These are phyloP conservation scores for Megalurothrips usitatus DNA, from an alignment of 2,888 invertebrate species.

Conservation along the genomic window DNA sequence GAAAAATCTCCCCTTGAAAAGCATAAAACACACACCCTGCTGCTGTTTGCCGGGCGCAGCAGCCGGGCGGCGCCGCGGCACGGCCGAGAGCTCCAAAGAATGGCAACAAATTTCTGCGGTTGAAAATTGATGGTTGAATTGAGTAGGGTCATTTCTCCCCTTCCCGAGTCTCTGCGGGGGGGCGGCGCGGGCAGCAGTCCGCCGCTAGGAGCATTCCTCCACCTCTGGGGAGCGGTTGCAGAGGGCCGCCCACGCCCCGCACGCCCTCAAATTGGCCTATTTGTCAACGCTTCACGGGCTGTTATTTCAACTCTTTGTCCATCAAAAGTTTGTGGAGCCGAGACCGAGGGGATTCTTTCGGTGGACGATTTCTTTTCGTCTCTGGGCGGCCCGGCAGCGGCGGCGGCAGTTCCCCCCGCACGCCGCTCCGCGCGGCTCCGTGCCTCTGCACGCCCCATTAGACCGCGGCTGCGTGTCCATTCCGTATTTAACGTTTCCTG, in stretches of 20 bases:
- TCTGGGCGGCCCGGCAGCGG: not conserved
- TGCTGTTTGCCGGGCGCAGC: too few species aligned
- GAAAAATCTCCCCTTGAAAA: too few species aligned
- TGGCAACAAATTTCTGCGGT: not conserved
- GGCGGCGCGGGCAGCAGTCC: not conserved
- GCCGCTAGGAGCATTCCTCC: too few species aligned
- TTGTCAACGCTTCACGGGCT: constrained; percentile 10
- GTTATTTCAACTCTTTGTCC: constrained; percentile 13
- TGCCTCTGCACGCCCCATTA: too few species aligned
- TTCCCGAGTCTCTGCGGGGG: not conserved
- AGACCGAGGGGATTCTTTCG: too few species aligned
- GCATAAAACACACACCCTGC: too few species aligned
- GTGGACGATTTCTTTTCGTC: too few species aligned
- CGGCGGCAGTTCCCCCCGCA: not conserved
- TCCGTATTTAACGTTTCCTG: too few species aligned
- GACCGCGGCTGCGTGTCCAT: too few species aligned
- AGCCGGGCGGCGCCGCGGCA: too few species aligned
- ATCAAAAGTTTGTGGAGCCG: not conserved
- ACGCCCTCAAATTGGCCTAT: constrained; percentile 5
- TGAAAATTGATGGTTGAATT: constrained; percentile 13
- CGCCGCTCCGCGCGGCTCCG: too few species aligned
- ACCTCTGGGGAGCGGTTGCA: not conserved
- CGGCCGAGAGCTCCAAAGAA: too few species aligned
- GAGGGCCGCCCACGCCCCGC: not conserved
- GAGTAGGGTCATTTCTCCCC: not conserved